phyloP scores from a whole-genome alignment of 1,140 invertebrate species.

The Cydia fagiglandana region DNA sequence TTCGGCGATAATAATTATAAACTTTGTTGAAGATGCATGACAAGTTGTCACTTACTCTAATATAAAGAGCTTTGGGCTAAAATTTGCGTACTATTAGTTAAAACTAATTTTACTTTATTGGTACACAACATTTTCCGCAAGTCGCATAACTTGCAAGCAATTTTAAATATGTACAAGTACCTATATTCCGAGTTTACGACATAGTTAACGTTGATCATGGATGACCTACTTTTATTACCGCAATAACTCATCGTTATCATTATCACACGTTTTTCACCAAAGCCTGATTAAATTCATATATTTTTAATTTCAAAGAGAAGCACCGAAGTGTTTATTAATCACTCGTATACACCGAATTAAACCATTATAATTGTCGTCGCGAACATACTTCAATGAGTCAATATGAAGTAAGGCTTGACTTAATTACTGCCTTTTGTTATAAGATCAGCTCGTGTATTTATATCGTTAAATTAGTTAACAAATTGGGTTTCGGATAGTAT shows the following conservation, averaged over 20 bases:
- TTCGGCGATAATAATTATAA: conserved; percentile 6
- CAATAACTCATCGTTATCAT: no score
- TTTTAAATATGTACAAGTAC: no score
- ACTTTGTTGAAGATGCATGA: not conserved
- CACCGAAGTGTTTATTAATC: not conserved
- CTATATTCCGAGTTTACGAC: no score
- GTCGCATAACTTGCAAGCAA: no score
- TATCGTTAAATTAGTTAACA: not conserved
- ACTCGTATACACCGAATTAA: not conserved
- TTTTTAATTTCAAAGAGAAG: no score
- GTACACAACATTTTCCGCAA: not conserved
- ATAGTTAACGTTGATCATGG: no score
- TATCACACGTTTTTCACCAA: no score
- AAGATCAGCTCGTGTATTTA: not conserved
- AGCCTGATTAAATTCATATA: no score
- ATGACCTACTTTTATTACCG: no score
- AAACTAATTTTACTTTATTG: not conserved
- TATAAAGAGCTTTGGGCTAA: not conserved
- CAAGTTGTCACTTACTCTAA: not conserved
- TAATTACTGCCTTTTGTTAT: not conserved
- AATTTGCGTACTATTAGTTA: not conserved
- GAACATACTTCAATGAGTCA: not conserved
- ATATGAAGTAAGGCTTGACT: not conserved
- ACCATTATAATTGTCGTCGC: not conserved
- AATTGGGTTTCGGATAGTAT: not conserved